Conservation (phyloP, 2,797 vertebrate genomes). For the Ctenochaetus hawaiiensis region DNA sequence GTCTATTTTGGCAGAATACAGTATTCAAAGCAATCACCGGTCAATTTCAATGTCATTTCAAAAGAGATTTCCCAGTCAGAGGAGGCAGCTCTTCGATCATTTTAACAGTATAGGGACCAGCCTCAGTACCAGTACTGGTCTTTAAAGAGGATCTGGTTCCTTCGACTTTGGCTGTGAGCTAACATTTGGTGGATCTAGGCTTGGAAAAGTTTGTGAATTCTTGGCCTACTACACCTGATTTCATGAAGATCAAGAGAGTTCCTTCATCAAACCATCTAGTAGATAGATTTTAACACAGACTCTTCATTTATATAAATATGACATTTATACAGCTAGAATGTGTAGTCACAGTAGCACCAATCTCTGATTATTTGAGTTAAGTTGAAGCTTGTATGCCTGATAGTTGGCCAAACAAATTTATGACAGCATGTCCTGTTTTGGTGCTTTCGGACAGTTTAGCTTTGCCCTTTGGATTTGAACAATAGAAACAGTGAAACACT, state of each 20-base stretch:
- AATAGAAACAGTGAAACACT: slow-evolving; percentile 9
- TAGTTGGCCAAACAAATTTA: neutral
- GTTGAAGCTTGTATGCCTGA: neutral
- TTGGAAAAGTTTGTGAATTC: too few species aligned
- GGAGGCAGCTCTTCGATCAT: neutral
- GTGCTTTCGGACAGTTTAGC: neutral
- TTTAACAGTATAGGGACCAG: neutral
- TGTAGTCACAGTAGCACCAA: too few species aligned
- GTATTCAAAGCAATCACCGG: too few species aligned
- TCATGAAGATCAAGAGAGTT: too few species aligned
- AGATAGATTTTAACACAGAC: neutral
- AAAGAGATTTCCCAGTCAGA: neutral
- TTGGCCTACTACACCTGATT: too few species aligned
- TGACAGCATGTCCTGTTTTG: neutral
- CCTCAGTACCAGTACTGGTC: neutral
- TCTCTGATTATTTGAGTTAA: neutral
- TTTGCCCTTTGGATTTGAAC: neutral
- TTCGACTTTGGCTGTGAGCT: too few species aligned
- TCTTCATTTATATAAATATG: too few species aligned
- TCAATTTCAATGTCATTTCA: neutral
- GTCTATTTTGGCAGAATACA: too few species aligned
- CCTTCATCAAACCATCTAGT: too few species aligned
- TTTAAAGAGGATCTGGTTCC: too few species aligned
- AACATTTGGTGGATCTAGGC: too few species aligned
- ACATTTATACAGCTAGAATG: neutral